Base-by-base conservation (phyloP, 2,113 vertebrate genomes). In the Rhabdornis inornatus region DNA sequence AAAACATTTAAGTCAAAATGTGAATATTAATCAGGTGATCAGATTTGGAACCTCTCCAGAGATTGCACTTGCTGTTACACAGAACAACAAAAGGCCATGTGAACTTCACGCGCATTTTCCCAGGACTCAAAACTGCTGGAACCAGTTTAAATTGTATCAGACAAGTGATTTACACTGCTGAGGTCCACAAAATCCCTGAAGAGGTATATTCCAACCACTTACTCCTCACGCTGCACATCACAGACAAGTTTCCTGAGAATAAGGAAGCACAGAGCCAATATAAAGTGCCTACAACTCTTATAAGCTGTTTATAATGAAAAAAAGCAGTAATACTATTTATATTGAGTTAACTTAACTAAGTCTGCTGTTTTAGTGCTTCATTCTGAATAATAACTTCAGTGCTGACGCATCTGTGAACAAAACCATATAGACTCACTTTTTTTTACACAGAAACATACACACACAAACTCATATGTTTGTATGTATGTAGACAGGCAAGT, bases 131-230 rank as follows among this genome's bases (percentile, higher is more conserved):
- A 68, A 52, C 33, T 53, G 33, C 53, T 50, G 47, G 28, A 61
- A 80, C 12, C 33, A 65, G 22, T 40, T 79, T 23, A 61, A 77
- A 55, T 40, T 50, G 27, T 50, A 77, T 35, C 27, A 42, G 37
- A 49, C 13, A 61, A 71, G 17, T 0, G 1, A 37, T 44, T 68
- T 30, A 63, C 30, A 33, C 35, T 20, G 28, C 44, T 37, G 14
- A 33, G 17, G 11, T 39, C 44, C 0, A 0, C 21, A 24, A 72
- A 77, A 57, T 28, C 20, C 45, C 52, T 3, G 0, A 25, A 40
- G n/a, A 49, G 15, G 6, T 30, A 23, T 33, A 30, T 30, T 30
- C 12, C 49, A 69, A 25, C 7, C 50, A 33, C n/a, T 25, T 59
- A 44, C 8, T 50, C 7, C 35, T 25, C 24, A 14, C 2, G 15